Base-by-base conservation (phyloP, 2,888 invertebrate species). In the Brachyptera putata region DNA sequence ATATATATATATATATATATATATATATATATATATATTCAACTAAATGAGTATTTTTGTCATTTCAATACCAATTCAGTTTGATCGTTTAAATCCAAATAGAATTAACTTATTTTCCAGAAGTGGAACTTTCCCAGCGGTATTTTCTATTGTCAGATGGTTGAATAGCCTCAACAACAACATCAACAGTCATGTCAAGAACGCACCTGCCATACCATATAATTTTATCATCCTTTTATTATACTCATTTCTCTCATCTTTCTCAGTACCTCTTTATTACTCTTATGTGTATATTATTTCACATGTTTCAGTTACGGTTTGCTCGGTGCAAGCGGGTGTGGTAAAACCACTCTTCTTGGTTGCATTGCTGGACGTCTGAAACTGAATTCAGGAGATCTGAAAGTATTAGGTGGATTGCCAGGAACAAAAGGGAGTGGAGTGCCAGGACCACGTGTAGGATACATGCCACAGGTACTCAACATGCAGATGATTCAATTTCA, bases 321-420 rank as follows among this genome's bases (percentile, higher is more conserved):
- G 5, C 79, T 95, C 18, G 95, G 94, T 1, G 88, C 94, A 0
- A 92, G 92, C 67, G 94, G 94, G 4, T 94, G 94, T 70, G 92
- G 92, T 3, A 95, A 94, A 73, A 94, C 94, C 0, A 94, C 95
- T 0, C 75, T 95, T 2, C 78, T 95, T 7, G 85, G 90, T 56
- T 90, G 91, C 74, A 84, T 93, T 65, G 89, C 94, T 4, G 94
- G 94, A 1, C 80, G 89, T 65, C 80, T 86, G 63, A 76, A 80
- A 56, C 76, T 92, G 41, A 84, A 91, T 72, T 80, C 80, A 16
- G 94, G 94, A 0, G 81, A 84, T 14, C 77, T 93, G 7, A 80
- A 81, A 73, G 89, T 91, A 0, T 77, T 93, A 34, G 92, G 91
- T 0, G 83, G 85, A 2, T 79, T 75, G 56, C 91, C 92, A 0